These are phyloP conservation scores for Nylanderia fulva DNA, from an alignment of 1,140 invertebrate species.

Conservation along the genomic window DNA sequence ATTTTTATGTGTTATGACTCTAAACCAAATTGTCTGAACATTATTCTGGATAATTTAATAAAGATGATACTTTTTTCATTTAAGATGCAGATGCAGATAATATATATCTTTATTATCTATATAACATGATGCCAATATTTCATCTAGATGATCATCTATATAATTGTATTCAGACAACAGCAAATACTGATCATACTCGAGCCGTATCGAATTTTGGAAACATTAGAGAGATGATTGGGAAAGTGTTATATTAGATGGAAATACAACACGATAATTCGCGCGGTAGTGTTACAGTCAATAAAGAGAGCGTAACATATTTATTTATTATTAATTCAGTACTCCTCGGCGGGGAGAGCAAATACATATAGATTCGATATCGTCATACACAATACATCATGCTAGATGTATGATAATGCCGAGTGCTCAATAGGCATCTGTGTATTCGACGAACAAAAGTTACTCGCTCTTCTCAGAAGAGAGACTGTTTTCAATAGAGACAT, in stretches of 20 bases:
- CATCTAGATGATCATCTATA: no score
- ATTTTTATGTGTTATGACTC: no score
- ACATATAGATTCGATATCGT: constrained; percentile 45
- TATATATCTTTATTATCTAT: no score
- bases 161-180: no score
- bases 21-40: no score
- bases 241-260: constrained; percentile 35
- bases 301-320: constrained; percentile 55
- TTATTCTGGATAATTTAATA: no score
- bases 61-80: no score
- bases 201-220: not conserved
- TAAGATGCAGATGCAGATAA: no score
- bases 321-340: constrained; percentile 57
- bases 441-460: constrained; percentile 47
- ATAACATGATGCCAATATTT: no score
- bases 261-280: constrained; percentile 42
- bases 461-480: constrained; percentile 34
- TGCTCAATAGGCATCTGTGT: constrained; percentile 28
- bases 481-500: constrained; percentile 10
- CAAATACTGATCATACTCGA: no score
- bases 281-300: constrained; percentile 44
- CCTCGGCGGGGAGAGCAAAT: constrained; percentile 34
- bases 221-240: not conserved
- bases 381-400: constrained; percentile 29
- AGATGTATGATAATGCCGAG: constrained; percentile 30